Evolutionary conservation across 2,888 invertebrate genomes (phyloP).

Genomic region (Sicus ferrugineus): DNA sequence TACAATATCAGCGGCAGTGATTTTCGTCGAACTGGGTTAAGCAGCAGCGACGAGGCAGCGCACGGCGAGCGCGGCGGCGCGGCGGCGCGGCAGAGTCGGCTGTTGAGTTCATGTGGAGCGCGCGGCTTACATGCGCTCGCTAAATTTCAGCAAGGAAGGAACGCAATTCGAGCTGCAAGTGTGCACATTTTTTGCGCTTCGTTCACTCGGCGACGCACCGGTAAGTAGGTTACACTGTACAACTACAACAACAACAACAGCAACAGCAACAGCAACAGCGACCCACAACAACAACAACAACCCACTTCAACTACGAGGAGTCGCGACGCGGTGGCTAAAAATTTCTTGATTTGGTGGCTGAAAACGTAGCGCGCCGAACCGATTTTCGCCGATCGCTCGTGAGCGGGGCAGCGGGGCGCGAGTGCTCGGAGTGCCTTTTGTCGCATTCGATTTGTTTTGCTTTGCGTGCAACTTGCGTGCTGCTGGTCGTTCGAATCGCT

Average conservation of each 20-base stretch:
- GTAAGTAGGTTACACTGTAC: constrained; percentile 24
- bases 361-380: no score
- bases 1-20: neutral
- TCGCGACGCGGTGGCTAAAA: no score
- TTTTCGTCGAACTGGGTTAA: constrained; percentile 22
- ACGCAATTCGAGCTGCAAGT: neutral
- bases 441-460: no score
- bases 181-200: neutral
- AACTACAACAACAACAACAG: constrained; percentile 10
- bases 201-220: constrained; percentile 14
- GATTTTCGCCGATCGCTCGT: no score
- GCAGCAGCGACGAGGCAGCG: neutral
- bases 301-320: no score
- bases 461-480: no score
- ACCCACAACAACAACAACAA: neutral
- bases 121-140: neutral
- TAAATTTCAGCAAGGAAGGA: neutral
- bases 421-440: no score
- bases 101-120: neutral
- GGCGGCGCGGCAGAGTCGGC: neutral
- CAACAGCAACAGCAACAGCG: neutral
- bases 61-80: neutral
- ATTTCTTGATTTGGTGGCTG: no score
- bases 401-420: no score
- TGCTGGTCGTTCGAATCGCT: neutral